Evolutionary conservation across 2,888 invertebrate genomes (phyloP).

Genomic region (Philhelius pedissequus): DNA sequence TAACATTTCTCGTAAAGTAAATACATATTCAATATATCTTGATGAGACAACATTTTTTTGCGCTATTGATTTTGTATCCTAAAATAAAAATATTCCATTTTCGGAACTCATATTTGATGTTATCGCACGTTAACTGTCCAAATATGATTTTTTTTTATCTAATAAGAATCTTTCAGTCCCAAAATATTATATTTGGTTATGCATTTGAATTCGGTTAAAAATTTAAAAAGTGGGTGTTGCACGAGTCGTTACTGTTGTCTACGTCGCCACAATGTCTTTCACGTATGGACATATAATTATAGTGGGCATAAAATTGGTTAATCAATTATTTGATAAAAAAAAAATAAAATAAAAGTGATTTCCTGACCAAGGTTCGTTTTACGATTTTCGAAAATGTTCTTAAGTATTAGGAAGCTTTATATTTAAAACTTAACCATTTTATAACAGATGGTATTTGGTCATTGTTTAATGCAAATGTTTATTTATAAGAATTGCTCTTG

Average conservation of each 20-base stretch:
- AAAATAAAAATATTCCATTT: not conserved
- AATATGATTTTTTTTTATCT: not conserved
- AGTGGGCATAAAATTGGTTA: conserved; percentile 33
- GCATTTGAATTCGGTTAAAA: conserved; percentile 13
- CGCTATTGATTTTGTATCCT: not conserved
- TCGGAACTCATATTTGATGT: not conserved
- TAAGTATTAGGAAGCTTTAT: not conserved
- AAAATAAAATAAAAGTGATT: conserved; percentile 26
- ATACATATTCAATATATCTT: too few species aligned
- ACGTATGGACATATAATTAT: not conserved
- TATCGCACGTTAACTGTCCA: not conserved
- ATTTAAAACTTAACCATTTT: not conserved
- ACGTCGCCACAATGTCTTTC: conserved; percentile 54
- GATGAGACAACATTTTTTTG: not conserved
- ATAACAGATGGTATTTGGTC: not conserved
- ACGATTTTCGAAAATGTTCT: not conserved
- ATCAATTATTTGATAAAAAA: conserved; percentile 1
- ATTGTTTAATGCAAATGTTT: not conserved
- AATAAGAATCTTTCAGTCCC: conserved; percentile 13
- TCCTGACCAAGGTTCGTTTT: conserved; percentile 6
- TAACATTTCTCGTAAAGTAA: too few species aligned
- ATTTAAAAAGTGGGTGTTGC: conserved; percentile 23
- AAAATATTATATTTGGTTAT: not conserved
- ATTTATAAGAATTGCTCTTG: not conserved
- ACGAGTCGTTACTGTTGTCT: conserved; percentile 28